Percentiles rank a stretch among this genome's conserved stretches.
phyloP scores from a whole-genome alignment of 2,113 vertebrate species.

The Saccopteryx bilineata region DNA sequence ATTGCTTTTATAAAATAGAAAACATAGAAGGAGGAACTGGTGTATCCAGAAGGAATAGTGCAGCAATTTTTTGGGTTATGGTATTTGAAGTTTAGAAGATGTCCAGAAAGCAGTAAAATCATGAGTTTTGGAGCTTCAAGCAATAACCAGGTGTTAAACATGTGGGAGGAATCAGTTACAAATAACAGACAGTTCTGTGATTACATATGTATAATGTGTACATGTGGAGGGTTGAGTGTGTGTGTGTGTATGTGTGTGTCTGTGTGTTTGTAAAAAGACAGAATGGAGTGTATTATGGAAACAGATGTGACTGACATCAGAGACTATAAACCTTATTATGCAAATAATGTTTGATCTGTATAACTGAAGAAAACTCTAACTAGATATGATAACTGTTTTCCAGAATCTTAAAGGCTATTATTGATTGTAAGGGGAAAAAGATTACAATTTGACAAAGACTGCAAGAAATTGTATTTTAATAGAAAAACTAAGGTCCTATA shows the following conservation, averaged over 20 bases:
- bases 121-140: not conserved
- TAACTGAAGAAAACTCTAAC: not conserved
- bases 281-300: not conserved
- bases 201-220: not conserved
- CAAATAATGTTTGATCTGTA: not conserved
- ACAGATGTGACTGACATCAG: not conserved
- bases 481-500: not conserved
- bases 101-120: not conserved
- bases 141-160: not conserved
- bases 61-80: not conserved
- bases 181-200: not conserved
- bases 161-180: not conserved
- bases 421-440: not conserved
- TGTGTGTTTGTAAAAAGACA: not conserved
- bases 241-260: not conserved
- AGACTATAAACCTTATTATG: not conserved
- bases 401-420: not conserved
- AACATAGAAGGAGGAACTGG: not conserved
- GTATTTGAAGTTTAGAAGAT: slow-evolving; percentile 9
- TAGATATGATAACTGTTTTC: not conserved
- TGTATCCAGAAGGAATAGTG: not conserved
- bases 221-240: not conserved
- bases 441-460: not conserved
- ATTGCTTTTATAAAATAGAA: slow-evolving; percentile 13
- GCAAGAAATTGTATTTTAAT: not conserved